A percentile compares a stretch with the other conserved stretches of the same genome.
Evolutionary conservation across 2,888 invertebrate species (phyloP).

Genomic region (Acleris cristana): DNA sequence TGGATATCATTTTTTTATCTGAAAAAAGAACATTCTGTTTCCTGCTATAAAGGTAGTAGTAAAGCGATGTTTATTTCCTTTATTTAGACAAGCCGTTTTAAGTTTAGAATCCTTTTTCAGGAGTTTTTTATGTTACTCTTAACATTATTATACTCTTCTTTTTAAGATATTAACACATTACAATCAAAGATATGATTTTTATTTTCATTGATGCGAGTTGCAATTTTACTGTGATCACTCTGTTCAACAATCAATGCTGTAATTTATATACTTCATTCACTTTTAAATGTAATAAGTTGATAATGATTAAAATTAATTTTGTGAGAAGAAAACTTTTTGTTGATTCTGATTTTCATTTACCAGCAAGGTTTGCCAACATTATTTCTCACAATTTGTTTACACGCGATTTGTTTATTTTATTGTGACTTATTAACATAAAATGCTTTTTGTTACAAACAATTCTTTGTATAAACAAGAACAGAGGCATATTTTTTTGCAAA

Average conservation of each 20-base stretch:
- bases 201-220: conserved; percentile 49
- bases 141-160: conserved; percentile 57
- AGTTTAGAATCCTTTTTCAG: conserved; percentile 58
- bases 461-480: conserved; percentile 23
- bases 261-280: conserved; percentile 62
- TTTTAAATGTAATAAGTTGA: conserved; percentile 47
- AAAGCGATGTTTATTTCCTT: conserved; percentile 40
- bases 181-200: conserved; percentile 65
- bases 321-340: conserved; percentile 56
- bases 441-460: conserved; percentile 20
- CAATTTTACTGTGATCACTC: conserved; percentile 66
- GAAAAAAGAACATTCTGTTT: conserved; percentile 26
- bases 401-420: conserved; percentile 39
- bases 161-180: conserved; percentile 59
- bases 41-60: conserved; percentile 18
- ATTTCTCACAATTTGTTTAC: conserved; percentile 31
- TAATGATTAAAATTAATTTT: conserved; percentile 21
- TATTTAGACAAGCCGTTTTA: conserved; percentile 50
- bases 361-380: not conserved
- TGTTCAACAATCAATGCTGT: conserved; percentile 59
- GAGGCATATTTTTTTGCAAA: conserved; percentile 40
- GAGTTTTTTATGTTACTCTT: conserved; percentile 57
- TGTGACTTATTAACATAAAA: conserved; percentile 5
- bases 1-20: conserved; percentile 28
- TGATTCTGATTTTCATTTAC: conserved; percentile 42